These are phyloP conservation scores for Electrophaes corylata DNA, from an alignment of 2,888 invertebrate genomes.

Conservation along the genomic window DNA sequence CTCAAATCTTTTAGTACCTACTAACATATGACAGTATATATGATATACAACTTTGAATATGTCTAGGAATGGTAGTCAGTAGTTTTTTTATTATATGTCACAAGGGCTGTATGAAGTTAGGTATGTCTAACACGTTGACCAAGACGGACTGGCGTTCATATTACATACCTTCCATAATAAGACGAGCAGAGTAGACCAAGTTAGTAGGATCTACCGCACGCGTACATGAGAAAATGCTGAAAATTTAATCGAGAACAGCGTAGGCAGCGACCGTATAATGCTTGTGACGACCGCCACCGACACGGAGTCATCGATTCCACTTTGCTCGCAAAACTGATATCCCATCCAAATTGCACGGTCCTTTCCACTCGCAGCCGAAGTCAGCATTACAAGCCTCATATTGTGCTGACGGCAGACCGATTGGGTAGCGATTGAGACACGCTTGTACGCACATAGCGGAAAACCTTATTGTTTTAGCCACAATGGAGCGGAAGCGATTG, in stretches of 20 bases:
- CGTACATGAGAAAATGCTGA: slow-evolving; percentile 64
- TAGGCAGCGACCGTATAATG: not conserved
- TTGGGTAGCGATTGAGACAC: slow-evolving; percentile 43
- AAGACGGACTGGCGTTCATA: slow-evolving; percentile 1
- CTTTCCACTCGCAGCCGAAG: not conserved
- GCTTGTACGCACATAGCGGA: slow-evolving; percentile 5
- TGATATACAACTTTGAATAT: too few species aligned
- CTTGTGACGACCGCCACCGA: not conserved
- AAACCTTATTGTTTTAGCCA: not conserved
- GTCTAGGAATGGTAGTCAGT: too few species aligned
- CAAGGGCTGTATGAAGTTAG: not conserved
- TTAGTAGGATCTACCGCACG: slow-evolving; percentile 49
- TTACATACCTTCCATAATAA: slow-evolving; percentile 6
- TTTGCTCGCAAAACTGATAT: not conserved
- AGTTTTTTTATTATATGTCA: not conserved
- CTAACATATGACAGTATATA: too few species aligned
- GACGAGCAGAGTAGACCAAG: slow-evolving; percentile 9
- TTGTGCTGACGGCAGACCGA: slow-evolving; percentile 66
- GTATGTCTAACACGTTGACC: not conserved
- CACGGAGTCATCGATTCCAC: not conserved
- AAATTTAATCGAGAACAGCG: slow-evolving; percentile 62
- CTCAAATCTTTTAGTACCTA: too few species aligned
- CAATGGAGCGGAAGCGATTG: not conserved
- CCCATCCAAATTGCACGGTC: not conserved
- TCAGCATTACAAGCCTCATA: slow-evolving; percentile 52